Percentiles rank a stretch among this genome's conserved stretches.
phyloP scores from a whole-genome alignment of 2,113 vertebrate species.

The Leuciscus idus region DNA sequence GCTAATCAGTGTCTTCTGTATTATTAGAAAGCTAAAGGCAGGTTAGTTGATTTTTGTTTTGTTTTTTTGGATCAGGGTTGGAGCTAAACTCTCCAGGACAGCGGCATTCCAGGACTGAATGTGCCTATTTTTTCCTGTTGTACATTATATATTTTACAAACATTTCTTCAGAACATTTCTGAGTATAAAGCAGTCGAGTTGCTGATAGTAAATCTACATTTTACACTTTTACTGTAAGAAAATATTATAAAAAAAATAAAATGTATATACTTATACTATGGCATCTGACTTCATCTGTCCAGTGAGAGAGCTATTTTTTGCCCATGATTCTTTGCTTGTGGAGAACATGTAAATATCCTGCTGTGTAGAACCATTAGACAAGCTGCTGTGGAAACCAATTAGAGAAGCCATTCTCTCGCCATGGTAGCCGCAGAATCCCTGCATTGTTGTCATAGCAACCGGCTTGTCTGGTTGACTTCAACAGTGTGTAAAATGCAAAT shows the following conservation, averaged over 20 bases:
- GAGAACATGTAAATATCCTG: slow-evolving; percentile 73
- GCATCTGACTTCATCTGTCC: slow-evolving; percentile 51
- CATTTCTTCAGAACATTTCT: not conserved
- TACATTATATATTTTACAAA: not conserved
- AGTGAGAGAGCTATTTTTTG: slow-evolving; percentile 70
- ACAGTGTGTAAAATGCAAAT: slow-evolving; percentile 79
- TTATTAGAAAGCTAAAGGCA: too few species aligned
- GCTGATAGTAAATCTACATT: not conserved
- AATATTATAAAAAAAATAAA: not conserved
- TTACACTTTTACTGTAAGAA: not conserved
- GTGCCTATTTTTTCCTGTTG: too few species aligned
- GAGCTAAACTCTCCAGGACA: too few species aligned
- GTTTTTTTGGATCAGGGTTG: too few species aligned
- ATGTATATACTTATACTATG: not conserved
- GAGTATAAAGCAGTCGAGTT: not conserved
- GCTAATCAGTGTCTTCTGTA: too few species aligned
- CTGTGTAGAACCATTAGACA: slow-evolving; percentile 68
- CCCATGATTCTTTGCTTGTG: slow-evolving; percentile 62
- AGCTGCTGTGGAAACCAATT: slow-evolving; percentile 68
- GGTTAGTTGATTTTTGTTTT: too few species aligned
- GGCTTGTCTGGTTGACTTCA: slow-evolving; percentile 72
- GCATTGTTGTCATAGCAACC: slow-evolving; percentile 82
- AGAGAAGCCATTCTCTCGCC: slow-evolving; percentile 57
- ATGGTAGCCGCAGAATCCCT: slow-evolving; percentile 58
- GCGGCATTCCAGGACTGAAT: too few species aligned